Base-by-base conservation (phyloP, 2,888 invertebrate species). In the Volucella inanis region DNA sequence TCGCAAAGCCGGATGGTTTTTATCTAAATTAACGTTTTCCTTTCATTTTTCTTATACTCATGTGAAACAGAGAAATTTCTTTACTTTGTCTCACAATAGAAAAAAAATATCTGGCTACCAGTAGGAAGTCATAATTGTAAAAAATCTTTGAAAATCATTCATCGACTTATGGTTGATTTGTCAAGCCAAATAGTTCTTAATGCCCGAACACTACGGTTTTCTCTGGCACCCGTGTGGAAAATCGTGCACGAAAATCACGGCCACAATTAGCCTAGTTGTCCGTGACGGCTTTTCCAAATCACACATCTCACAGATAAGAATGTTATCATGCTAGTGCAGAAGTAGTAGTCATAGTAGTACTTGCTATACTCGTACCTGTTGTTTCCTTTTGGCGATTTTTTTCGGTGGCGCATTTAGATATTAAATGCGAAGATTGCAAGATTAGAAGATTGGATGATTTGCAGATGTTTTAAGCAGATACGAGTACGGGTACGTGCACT, bases 251-350 rank as follows among this genome's bases (percentile, higher is more conserved):
- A 71, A 71, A 75, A 71, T 80, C 84, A 76, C 70, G 80, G 80
- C 61, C 80, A 80, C 84, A 84, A 80, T 84, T 84, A 84, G 75
- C 84, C 84, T 71, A 84, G 71, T 80, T 84, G 71, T 75, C 65
- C 84, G 61, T 71, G 61, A 74, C 79, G 80, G 67, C 68, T 62
- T 68, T 18, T 0, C 15, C 57, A 59, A 80, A 68, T 75, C 75
- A 14, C 49, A 43, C n/a, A 75, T 75, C 75, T n/a, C 54, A 49
- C n/a, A 18, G 84, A 84, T 84, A 84, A 84, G 84, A 70, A 84
- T 55, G 80, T 76, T 75, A 84, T 84, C 80, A 75, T 49, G 79
- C 71, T 75, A 84, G 79, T 22, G 18, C 18, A 2, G 18, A 6
- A 31, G 31, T 31, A 4, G 31, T 31, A 31, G 31, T 31, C 31